A percentile compares a stretch with the other conserved stretches of the same genome.
Conservation (phyloP, 64 coral and sea anemone species). For the Orbicella faveolata region DNA sequence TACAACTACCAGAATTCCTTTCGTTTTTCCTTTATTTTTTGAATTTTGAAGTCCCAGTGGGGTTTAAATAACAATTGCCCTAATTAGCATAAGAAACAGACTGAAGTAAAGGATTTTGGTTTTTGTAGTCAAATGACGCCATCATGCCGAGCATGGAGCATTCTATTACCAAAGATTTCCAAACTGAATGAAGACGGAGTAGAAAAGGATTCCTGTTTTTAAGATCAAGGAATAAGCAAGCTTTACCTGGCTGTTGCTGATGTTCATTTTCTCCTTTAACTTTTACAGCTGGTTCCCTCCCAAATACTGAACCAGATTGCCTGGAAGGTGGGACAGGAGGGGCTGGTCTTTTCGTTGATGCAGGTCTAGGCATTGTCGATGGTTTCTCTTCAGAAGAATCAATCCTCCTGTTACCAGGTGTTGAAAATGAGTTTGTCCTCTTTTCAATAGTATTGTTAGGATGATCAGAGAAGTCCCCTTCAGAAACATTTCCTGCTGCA, state of each 20-base stretch:
- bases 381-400: not conserved
- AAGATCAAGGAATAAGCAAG: not conserved
- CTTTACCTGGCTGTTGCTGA: not conserved
- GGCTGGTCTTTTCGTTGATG: not conserved
- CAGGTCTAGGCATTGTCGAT: conserved; percentile 11
- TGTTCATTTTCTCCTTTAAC: not conserved
- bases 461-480: not conserved
- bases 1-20: no score
- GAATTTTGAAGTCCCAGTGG: no score
- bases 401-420: not conserved
- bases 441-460: not conserved
- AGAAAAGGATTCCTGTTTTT: not conserved
- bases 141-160: no score
- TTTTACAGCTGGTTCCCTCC: not conserved
- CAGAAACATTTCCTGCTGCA: not conserved
- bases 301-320: not conserved
- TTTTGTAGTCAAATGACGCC: no score
- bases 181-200: not conserved
- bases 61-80: no score
- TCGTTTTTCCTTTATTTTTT: no score
- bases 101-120: no score
- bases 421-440: conserved; percentile 33
- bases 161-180: no score
- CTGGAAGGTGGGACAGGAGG: not conserved
- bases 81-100: no score